These are phyloP conservation scores for Hydrotaea cyrtoneurina DNA, from an alignment of 2,888 invertebrate species.

Conservation along the genomic window DNA sequence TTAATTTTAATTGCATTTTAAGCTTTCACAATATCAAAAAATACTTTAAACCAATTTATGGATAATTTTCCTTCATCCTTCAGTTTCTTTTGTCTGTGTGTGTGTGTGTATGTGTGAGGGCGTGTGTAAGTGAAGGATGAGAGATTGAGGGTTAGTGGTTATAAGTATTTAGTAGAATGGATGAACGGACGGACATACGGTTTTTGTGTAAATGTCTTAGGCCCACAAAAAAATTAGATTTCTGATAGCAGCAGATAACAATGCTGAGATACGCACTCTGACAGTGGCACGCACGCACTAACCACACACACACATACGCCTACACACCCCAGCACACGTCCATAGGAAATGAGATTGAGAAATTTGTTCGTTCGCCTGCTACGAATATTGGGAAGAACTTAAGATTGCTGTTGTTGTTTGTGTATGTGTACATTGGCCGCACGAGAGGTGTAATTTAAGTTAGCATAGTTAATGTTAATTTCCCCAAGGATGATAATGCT, in stretches of 20 bases:
- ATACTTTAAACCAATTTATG: conserved; percentile 57
- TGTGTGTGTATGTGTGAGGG: conserved; percentile 49
- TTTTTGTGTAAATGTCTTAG: conserved; percentile 28
- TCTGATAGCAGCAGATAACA: conserved; percentile 12
- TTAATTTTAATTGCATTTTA: conserved; percentile 66
- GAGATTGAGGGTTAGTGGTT: conserved; percentile 6
- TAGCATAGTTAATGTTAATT: conserved; percentile 37
- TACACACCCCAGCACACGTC: not conserved
- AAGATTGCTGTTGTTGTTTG: conserved; percentile 11
- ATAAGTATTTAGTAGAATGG: not conserved
- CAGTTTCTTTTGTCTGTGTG: conserved; percentile 42
- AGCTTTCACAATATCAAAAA: conserved; percentile 52
- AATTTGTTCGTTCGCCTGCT: conserved; percentile 9
- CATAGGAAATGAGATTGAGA: not conserved
- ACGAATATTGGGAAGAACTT: not conserved
- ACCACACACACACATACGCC: not conserved
- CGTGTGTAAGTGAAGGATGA: conserved; percentile 19
- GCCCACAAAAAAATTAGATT: conserved; percentile 27
- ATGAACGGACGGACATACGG: not conserved
- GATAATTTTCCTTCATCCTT: conserved; percentile 23
- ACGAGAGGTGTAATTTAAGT: conserved; percentile 44
- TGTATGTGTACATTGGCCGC: conserved; percentile 15
- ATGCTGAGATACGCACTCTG: not conserved
- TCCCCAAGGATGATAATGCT: conserved; percentile 33
- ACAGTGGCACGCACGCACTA: conserved; percentile 15